Evolutionary conservation across 2,888 invertebrate genomes (phyloP).

Genomic region (Listrodromus nycthemerus): DNA sequence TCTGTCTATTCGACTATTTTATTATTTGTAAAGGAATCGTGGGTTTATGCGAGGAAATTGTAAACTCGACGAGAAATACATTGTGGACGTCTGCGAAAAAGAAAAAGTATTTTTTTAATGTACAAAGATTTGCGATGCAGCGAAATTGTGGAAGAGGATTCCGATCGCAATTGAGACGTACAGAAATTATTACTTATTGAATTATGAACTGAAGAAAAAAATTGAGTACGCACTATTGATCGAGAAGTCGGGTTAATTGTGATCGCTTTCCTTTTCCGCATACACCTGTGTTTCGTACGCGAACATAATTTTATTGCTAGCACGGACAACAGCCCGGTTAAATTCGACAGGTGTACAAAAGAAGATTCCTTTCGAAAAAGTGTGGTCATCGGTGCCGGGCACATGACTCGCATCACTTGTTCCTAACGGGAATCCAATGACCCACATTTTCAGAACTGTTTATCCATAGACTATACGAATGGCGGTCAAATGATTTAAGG

Average conservation of each 20-base stretch:
- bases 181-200: not conserved
- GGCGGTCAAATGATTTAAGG: not conserved
- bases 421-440: constrained; percentile 21
- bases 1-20: too few species aligned
- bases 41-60: too few species aligned
- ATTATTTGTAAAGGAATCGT: too few species aligned
- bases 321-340: not conserved
- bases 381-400: constrained; percentile 11
- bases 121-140: not conserved
- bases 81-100: not conserved
- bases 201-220: not conserved
- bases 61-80: not conserved
- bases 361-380: constrained; percentile 5
- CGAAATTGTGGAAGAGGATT: too few species aligned
- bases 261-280: not conserved
- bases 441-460: constrained; percentile 6
- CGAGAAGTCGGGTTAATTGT: not conserved
- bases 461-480: not conserved
- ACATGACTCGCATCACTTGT: constrained; percentile 9
- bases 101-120: not conserved
- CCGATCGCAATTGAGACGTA: too few species aligned
- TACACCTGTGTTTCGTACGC: not conserved
- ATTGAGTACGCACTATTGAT: not conserved
- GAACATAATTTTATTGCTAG: not conserved
- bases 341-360: constrained; percentile 16